Evolutionary conservation across 2,888 invertebrate species (phyloP).

Genomic region (Hyppa rectilinea): DNA sequence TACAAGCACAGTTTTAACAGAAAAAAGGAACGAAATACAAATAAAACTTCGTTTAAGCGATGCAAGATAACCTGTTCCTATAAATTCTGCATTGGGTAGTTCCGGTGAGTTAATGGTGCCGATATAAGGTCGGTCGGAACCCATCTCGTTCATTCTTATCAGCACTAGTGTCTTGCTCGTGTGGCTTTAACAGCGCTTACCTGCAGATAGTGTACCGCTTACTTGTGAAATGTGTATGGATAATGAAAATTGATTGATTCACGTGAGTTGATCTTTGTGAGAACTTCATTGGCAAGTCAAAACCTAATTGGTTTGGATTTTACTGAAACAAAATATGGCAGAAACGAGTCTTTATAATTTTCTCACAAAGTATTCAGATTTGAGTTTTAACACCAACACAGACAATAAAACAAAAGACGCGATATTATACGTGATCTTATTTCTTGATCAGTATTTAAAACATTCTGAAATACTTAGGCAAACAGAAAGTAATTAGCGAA

Average conservation of each 20-base stretch:
- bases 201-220: background rate
- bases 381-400: no score
- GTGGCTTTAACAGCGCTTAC: slow-evolving; percentile 33
- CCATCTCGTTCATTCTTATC: slow-evolving; percentile 79
- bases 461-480: background rate
- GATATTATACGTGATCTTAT: background rate
- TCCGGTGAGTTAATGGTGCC: slow-evolving; percentile 75
- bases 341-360: background rate
- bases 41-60: background rate
- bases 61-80: slow-evolving; percentile 69
- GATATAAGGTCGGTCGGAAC: slow-evolving; percentile 81
- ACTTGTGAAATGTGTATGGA: background rate
- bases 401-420: background rate
- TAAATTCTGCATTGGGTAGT: slow-evolving; percentile 69
- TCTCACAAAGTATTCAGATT: background rate
- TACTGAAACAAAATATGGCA: background rate
- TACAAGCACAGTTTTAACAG: background rate
- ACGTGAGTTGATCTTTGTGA: background rate
- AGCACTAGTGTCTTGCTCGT: slow-evolving; percentile 52
- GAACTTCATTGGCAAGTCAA: background rate
- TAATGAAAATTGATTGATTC: background rate
- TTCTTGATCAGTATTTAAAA: background rate
- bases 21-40: background rate
- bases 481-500: background rate
- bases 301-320: background rate